phyloP scores from a whole-genome alignment of 2,888 invertebrate species.

The Autographa gamma region DNA sequence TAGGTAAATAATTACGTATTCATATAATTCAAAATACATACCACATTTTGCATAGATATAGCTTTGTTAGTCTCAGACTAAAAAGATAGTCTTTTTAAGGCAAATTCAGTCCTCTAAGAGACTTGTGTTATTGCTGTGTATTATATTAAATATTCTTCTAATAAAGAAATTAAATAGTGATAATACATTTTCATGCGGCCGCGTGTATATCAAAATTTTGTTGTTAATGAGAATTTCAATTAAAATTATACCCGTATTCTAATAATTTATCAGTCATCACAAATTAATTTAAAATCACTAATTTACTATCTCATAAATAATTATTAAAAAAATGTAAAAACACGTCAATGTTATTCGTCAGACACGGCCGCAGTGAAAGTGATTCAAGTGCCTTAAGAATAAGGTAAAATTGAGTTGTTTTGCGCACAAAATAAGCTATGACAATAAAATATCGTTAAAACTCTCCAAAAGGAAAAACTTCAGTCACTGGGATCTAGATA shows the following conservation, averaged over 20 bases:
- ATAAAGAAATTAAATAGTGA: neutral
- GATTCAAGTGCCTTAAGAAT: neutral
- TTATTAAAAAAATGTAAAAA: neutral
- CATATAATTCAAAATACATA: neutral
- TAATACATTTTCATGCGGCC: neutral
- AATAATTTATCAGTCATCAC: neutral
- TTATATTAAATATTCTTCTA: neutral
- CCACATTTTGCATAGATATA: neutral
- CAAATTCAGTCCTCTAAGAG: neutral
- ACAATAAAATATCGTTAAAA: neutral
- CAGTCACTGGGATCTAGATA: neutral
- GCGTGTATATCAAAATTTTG: neutral
- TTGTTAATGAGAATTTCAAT: neutral
- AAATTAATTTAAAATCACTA: neutral
- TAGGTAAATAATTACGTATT: neutral
- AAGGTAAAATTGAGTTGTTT: too few species aligned
- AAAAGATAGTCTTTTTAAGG: neutral
- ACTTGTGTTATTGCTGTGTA: neutral
- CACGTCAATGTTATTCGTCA: neutral
- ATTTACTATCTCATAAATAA: neutral
- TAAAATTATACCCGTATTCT: neutral
- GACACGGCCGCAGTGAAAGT: neutral
- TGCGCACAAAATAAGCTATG: neutral
- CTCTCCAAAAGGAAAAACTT: constrained; percentile 4
- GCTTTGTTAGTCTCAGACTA: neutral